Conservation (phyloP, 2,888 invertebrate species). For the Tribolium freemani region DNA sequence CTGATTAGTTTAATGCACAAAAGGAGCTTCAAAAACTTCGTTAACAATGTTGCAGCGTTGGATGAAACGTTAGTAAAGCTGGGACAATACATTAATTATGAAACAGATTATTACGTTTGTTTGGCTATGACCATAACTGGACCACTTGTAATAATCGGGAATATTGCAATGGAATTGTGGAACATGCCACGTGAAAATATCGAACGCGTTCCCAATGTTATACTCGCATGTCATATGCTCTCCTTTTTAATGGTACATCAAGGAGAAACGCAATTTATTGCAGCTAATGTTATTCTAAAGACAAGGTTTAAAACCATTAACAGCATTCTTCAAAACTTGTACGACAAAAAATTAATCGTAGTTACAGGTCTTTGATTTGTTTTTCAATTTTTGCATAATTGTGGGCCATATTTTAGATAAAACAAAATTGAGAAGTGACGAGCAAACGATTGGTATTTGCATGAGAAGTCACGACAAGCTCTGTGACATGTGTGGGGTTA, state of each 20-base stretch:
- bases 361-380: neutral
- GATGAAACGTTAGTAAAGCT: constrained; percentile 9
- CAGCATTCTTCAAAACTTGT: neutral
- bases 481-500: constrained; percentile 14
- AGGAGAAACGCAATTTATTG: constrained; percentile 30
- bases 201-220: neutral
- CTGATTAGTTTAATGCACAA: neutral
- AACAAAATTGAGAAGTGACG: neutral
- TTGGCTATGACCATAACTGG: constrained; percentile 9
- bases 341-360: neutral
- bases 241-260: constrained; percentile 27
- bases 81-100: constrained; percentile 19
- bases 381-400: neutral
- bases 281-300: neutral
- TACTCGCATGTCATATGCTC: constrained; percentile 18
- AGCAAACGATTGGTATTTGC: constrained; percentile 20
- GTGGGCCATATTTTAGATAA: neutral
- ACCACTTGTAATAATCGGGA: neutral
- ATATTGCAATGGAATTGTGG: constrained; percentile 28
- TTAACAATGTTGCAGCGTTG: constrained; percentile 11
- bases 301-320: constrained; percentile 18
- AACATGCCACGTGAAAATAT: constrained; percentile 28
- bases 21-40: neutral
- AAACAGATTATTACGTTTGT: constrained; percentile 6
- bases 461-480: constrained; percentile 25